Base-by-base conservation (phyloP, 2,888 invertebrate species). In the Tetragonula carbonaria region DNA sequence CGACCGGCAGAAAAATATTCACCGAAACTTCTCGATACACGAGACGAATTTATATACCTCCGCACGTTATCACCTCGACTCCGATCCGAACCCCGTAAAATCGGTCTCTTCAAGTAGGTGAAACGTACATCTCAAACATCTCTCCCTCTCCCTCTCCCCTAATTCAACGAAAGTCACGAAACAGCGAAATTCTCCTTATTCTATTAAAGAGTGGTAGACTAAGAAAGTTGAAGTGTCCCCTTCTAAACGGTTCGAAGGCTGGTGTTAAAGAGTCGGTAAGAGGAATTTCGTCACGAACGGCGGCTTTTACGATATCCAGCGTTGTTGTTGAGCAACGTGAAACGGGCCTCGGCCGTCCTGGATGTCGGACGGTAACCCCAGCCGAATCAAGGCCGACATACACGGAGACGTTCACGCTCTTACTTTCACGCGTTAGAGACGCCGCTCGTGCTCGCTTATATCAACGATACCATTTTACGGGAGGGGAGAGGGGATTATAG, bases 301-400 rank as follows among this genome's bases (percentile, higher is more conserved):
- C 53, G 73, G 83, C 86, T 79, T 86, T 90, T 86, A 88, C 84
- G 89, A 80, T 89, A 90, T 91, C 87, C 82, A 88, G 84, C 76
- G 86, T 73, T 62, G 75, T 84, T 90, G 88, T 93, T 93, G 92
- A 90, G 92, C 91, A 93, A 93, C 86, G 78, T 85, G 85, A 88
- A 91, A 91, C 89, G 90, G 89, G 87, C 87, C 86, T 86, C 84
- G 86, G 83, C 80, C 90, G 91, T 91, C 92, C 92, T 92, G 90
- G 91, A 93, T 93, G 87, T 92, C 93, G 93, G 93, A 70, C 93
- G 91, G 91, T 93, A 93, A 94, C 93, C 94, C 93, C 93, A 72
- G 80, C 89, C 89, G 90, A 93, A 93, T 93, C 94, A 94, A 94
- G 94, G 94, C 93, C 93, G 92, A 79, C 86, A 63, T 67, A 82